phyloP scores from a whole-genome alignment of 2,113 vertebrate genomes.

The Halichoeres trimaculatus region DNA sequence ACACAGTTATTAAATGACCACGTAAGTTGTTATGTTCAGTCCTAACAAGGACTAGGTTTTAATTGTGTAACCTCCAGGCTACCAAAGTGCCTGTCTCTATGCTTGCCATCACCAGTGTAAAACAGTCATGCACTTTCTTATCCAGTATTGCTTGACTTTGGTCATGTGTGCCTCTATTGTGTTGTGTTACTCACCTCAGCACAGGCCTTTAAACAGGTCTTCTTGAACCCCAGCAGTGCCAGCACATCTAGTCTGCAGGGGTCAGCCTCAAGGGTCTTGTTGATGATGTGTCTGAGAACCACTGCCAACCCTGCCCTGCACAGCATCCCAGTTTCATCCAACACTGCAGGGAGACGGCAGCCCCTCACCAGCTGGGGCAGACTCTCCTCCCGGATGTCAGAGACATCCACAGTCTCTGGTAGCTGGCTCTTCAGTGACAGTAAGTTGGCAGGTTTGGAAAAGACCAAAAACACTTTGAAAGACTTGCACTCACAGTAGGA shows the following conservation, averaged over 20 bases:
- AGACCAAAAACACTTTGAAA: slow-evolving; percentile 88
- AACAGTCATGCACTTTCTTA: background rate
- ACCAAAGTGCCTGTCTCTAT: background rate
- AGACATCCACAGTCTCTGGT: slow-evolving; percentile 71
- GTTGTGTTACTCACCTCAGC: slow-evolving; percentile 88
- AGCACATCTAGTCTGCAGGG: slow-evolving; percentile 85
- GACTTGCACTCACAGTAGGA: slow-evolving; percentile 92
- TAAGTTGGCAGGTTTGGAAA: slow-evolving; percentile 38
- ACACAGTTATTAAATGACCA: too few relatives aligned
- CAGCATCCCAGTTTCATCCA: slow-evolving; percentile 83
- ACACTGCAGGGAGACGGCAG: slow-evolving; percentile 89
- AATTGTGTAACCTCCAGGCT: too few relatives aligned
- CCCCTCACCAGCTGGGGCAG: slow-evolving; percentile 86
- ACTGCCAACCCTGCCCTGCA: slow-evolving; percentile 96
- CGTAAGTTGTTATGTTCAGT: too few relatives aligned
- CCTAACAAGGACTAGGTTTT: too few relatives aligned
- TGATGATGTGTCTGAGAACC: slow-evolving; percentile 91
- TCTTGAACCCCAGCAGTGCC: slow-evolving; percentile 95
- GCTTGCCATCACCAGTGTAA: background rate
- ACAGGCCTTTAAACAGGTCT: slow-evolving; percentile 98
- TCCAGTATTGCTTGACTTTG: background rate
- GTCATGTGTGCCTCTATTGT: background rate
- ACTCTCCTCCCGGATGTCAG: slow-evolving; percentile 74
- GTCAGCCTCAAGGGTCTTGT: slow-evolving; percentile 82
- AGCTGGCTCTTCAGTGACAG: slow-evolving; percentile 59